A percentile compares a stretch with the other conserved stretches of the same genome.
These are phyloP conservation scores for Callitettix versicolor DNA, from an alignment of 1,140 invertebrate species.

Conservation along the genomic window DNA sequence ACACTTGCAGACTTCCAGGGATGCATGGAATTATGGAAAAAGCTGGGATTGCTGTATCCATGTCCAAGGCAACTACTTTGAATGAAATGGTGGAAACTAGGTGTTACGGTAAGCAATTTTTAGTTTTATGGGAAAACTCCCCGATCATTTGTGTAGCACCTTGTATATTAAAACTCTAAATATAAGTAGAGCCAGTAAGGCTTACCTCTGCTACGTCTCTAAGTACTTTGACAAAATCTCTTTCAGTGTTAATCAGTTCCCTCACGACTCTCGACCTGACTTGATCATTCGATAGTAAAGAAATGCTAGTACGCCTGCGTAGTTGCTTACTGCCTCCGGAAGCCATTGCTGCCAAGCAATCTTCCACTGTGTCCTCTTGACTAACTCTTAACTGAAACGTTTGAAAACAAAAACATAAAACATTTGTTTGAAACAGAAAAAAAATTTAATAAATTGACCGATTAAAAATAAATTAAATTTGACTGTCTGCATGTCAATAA, in stretches of 20 bases:
- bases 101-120: no score
- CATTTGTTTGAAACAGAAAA: neutral
- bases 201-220: conserved; percentile 54
- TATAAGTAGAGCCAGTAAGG: no score
- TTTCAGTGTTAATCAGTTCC: conserved; percentile 67
- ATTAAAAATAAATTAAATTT: neutral
- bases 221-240: conserved; percentile 71
- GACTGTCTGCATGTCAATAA: neutral
- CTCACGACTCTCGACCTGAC: conserved; percentile 66
- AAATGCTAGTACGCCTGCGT: conserved; percentile 41
- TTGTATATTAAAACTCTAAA: no score
- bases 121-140: no score
- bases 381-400: conserved; percentile 43
- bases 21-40: no score
- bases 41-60: no score
- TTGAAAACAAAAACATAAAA: conserved; percentile 12
- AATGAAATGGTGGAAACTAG: no score
- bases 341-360: conserved; percentile 45
- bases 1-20: no score
- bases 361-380: conserved; percentile 51
- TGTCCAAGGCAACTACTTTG: no score
- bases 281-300: conserved; percentile 49
- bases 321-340: conserved; percentile 38
- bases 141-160: no score
- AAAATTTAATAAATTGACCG: neutral